Conservation (phyloP, 2,888 invertebrate species). For the Hyles lineata region DNA sequence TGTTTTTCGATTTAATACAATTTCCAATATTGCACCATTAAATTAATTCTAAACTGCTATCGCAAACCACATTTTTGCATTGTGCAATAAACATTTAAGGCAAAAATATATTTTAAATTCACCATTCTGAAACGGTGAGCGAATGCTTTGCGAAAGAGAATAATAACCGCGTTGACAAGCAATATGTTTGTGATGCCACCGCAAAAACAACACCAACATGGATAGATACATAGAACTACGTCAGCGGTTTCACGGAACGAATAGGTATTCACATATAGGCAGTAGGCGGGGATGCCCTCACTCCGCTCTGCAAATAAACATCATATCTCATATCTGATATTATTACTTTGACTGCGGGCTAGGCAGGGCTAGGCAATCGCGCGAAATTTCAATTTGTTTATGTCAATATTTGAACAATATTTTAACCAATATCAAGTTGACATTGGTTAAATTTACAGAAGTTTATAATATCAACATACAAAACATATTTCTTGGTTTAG, state of each 20-base stretch:
- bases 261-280: background rate
- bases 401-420: too few relatives aligned
- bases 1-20: too few relatives aligned
- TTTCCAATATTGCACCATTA: too few relatives aligned
- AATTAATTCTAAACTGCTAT: too few relatives aligned
- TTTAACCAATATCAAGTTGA: too few relatives aligned
- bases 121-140: background rate
- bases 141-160: conserved; percentile 1
- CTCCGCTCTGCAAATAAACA: background rate
- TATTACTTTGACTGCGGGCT: background rate
- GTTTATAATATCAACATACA: too few relatives aligned
- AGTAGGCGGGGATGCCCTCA: conserved; percentile 5
- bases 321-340: background rate
- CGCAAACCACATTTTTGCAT: too few relatives aligned
- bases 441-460: too few relatives aligned
- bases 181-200: conserved; percentile 19
- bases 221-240: background rate
- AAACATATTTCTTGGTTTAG: too few relatives aligned
- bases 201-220: conserved; percentile 17
- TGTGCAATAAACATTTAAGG: background rate
- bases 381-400: too few relatives aligned
- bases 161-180: conserved; percentile 4
- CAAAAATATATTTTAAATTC: background rate
- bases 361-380: too few relatives aligned
- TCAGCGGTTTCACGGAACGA: conserved; percentile 4